Evolutionary conservation across 23 tunicate genomes (phyloP).

Genomic region (Ascidia mentula): DNA sequence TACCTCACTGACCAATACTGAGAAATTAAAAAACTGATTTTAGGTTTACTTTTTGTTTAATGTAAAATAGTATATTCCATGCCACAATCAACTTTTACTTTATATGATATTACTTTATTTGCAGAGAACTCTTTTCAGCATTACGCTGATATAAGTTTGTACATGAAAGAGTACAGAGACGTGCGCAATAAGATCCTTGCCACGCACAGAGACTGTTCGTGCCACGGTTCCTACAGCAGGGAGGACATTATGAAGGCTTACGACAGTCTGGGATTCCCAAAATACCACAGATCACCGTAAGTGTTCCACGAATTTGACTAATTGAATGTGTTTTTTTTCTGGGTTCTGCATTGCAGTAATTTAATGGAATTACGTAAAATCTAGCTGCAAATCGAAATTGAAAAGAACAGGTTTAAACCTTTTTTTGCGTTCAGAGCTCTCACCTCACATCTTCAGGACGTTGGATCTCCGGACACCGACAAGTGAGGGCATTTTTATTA

Average conservation of each 20-base stretch:
- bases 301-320: too few species aligned
- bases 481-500: neutral
- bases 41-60: too few species aligned
- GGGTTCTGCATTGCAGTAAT: too few species aligned
- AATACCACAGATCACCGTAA: neutral
- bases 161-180: constrained; percentile 65
- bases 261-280: constrained; percentile 53
- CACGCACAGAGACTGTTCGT: constrained; percentile 34
- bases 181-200: constrained; percentile 15
- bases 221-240: constrained; percentile 59
- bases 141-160: constrained; percentile 50
- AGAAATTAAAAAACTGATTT: too few species aligned
- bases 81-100: too few species aligned
- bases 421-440: neutral
- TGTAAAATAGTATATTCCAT: too few species aligned
- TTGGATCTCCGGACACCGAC: neutral
- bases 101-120: too few species aligned
- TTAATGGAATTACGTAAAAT: too few species aligned
- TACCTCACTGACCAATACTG: too few species aligned
- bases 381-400: too few species aligned
- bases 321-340: too few species aligned
- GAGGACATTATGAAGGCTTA: constrained; percentile 66
- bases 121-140: constrained; percentile 34
- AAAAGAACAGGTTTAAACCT: too few species aligned
- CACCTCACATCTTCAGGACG: neutral